phyloP scores from a whole-genome alignment of 2,888 invertebrate genomes.

The Drosophila cognata region DNA sequence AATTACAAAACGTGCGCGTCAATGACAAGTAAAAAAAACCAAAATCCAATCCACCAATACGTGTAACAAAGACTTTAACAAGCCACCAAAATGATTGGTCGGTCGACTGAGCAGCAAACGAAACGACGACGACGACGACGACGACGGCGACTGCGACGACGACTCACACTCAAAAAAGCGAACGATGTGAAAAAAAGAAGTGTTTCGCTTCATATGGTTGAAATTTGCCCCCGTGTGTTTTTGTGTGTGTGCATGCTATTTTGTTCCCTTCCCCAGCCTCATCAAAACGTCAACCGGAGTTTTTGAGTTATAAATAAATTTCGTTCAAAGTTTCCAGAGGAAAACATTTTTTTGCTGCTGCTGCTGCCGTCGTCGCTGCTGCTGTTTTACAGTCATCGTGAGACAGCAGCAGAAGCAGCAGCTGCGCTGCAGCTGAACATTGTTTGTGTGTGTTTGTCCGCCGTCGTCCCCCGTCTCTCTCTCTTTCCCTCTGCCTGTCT shows the following conservation, averaged over 20 bases:
- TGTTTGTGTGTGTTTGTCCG: conserved; percentile 57
- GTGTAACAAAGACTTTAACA: conserved; percentile 46
- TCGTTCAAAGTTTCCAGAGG: conserved; percentile 74
- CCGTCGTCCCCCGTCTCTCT: conserved; percentile 1
- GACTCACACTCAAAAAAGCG: conserved; percentile 73
- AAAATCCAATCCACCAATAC: conserved; percentile 9
- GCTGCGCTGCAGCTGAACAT: conserved; percentile 67
- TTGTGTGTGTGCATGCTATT: conserved; percentile 41
- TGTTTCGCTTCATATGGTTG: conserved; percentile 75
- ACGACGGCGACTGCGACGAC: conserved; percentile 36
- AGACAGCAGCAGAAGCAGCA: conserved; percentile 60
- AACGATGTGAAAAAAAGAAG: conserved; percentile 71
- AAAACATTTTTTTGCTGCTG: conserved; percentile 61
- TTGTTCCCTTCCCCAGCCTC: conserved; percentile 33
- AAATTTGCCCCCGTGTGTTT: conserved; percentile 76
- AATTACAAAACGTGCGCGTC: conserved; percentile 30
- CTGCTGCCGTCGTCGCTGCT: conserved; percentile 31
- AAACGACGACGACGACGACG: conserved; percentile 37
- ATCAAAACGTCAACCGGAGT: conserved; percentile 72
- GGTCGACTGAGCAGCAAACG: conserved; percentile 74
- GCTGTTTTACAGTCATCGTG: conserved; percentile 68
- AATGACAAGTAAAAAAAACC: conserved; percentile 48
- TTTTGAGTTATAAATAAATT: conserved; percentile 82
- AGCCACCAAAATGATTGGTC: conserved; percentile 68
- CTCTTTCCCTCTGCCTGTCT: conserved; percentile 3